Conservation (phyloP, 2,113 vertebrate genomes). For the Oncorhynchus tshawytscha region DNA sequence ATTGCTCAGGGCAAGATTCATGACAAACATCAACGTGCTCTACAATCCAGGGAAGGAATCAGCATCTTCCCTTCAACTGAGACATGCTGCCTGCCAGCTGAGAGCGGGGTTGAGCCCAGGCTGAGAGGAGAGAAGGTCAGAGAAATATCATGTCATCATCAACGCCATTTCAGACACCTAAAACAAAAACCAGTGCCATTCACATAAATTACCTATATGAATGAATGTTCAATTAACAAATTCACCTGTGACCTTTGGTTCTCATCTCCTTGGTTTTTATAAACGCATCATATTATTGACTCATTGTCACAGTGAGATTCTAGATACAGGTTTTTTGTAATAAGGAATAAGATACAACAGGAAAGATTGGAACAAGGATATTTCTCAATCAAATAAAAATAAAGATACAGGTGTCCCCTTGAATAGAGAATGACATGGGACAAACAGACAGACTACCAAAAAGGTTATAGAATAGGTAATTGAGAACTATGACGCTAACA, state of each 20-base stretch:
- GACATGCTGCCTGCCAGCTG: background rate
- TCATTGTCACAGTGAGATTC: too few species aligned
- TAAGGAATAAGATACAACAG: background rate
- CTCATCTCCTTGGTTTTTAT: background rate
- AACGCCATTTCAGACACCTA: background rate
- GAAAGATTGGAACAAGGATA: background rate
- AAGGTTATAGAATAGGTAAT: background rate
- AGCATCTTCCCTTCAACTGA: background rate
- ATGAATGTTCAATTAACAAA: background rate
- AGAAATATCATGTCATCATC: slow-evolving; percentile 14
- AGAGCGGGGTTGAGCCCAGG: background rate
- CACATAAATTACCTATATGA: slow-evolving; percentile 17
- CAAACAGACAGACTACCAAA: slow-evolving; percentile 11
- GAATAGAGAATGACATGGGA: background rate
- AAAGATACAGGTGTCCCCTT: background rate
- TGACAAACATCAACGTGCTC: too few species aligned
- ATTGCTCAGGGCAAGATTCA: too few species aligned
- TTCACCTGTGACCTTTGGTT: background rate
- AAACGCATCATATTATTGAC: background rate
- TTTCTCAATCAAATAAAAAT: slow-evolving; percentile 1
- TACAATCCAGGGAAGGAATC: too few species aligned
- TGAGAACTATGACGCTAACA: background rate
- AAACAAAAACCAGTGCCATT: background rate
- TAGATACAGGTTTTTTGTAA: background rate
- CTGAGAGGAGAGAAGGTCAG: background rate